Conservation (phyloP, 2,113 vertebrate genomes). For the Saguinus imperator region DNA sequence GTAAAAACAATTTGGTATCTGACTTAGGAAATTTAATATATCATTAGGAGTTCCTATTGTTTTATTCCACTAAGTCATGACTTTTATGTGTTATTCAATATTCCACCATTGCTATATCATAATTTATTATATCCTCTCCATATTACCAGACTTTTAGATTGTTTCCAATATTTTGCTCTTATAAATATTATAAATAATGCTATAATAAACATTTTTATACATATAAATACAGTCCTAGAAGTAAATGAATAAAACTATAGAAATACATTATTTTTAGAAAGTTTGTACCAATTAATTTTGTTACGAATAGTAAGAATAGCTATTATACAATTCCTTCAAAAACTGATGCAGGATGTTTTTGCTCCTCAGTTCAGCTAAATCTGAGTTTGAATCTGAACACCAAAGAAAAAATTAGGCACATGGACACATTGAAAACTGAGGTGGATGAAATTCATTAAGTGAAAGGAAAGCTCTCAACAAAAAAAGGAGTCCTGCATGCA, state of each 20-base stretch:
- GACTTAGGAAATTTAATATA: conserved; percentile 55
- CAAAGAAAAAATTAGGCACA: no score
- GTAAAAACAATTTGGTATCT: conserved; percentile 28
- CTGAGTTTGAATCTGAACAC: no score
- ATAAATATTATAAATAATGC: conserved; percentile 54
- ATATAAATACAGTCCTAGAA: neutral
- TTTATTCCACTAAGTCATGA: conserved; percentile 41
- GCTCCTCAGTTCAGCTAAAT: no score
- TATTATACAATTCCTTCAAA: neutral
- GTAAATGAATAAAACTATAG: conserved; percentile 16
- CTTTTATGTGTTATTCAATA: conserved; percentile 58
- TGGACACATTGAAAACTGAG: no score
- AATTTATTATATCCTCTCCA: conserved; percentile 45
- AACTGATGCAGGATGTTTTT: neutral
- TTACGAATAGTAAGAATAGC: neutral
- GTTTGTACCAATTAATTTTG: conserved; percentile 48
- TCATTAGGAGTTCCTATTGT: conserved; percentile 35
- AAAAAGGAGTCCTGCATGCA: no score
- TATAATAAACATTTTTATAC: conserved; percentile 19
- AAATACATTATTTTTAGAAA: conserved; percentile 54
- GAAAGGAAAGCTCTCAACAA: no score
- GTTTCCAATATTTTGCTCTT: conserved; percentile 55
- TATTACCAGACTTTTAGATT: conserved; percentile 43
- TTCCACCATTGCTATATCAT: conserved; percentile 2
- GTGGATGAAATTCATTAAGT: no score